Base-by-base conservation (phyloP, 64 coral and sea anemone genomes). In the Stichodactyla helianthus region DNA sequence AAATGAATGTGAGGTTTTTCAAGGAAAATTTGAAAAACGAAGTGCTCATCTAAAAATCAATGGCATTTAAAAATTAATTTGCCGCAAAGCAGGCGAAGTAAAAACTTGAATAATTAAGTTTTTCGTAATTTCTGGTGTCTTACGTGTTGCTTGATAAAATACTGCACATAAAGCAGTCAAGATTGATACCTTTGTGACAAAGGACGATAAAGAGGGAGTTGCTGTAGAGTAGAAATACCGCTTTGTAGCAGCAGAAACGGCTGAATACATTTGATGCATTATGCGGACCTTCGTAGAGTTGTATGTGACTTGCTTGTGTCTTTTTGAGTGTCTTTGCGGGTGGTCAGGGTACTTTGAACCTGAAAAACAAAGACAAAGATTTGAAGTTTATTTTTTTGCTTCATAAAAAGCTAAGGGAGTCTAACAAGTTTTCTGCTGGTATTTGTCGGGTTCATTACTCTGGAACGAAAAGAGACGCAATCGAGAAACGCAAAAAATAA, bases 31-130 rank as follows among this genome's bases (percentile, higher is more conserved):
- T 27, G 23, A 31, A 74, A 74, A 14, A 9, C 2, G 2, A 74
- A 28, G 4, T 74, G 68, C 68, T 74, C 68, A 74, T 74, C 27
- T 13, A 31, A 22, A 74, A 74, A 74, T 74, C 68, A 31, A 74
- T 27, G 68, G 68, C 68, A 74, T 74, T 74, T 27, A 74, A 74
- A 74, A 74, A 74, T 28, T 35, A 28, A 20, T 12, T 74, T 74
- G 16, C 5, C 19, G n/a, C 2, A 22, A 68, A 17, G 8, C 18
- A 11, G 55, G 68, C 26, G n/a, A 25, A 74, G 4, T 31, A 13
- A 26, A 74, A 31, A 31, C 68, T 31, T 74, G 68, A 74, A 74
- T 74, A 74, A 74, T 74, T 74, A 74, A 74, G 68, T 31, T 27
- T 27, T 74, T 74, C 68, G 68, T 74, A 25, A 31, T 74, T 28